A percentile compares a stretch with the other conserved stretches of the same genome.
Conservation (phyloP, 2,888 invertebrate genomes). For the Stramonita haemastoma region DNA sequence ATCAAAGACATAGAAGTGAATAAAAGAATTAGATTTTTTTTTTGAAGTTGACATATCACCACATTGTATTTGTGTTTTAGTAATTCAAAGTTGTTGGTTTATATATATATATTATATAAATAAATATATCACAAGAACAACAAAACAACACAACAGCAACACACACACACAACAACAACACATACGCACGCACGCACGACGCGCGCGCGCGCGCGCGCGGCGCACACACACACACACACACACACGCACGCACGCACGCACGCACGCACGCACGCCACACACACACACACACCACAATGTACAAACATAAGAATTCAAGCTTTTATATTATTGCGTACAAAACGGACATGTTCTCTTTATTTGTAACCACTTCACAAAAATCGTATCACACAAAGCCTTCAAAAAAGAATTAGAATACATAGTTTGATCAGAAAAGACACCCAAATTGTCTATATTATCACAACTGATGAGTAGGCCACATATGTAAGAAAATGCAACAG, state of each 20-base stretch:
- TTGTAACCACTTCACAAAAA: constrained; percentile 2
- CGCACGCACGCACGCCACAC: neutral
- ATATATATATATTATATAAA: no score
- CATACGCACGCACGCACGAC: neutral
- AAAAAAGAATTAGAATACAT: constrained; percentile 4
- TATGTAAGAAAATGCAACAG: neutral
- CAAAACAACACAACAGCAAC: neutral
- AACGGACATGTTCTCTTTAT: neutral
- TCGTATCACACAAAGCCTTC: neutral
- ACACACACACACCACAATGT: neutral
- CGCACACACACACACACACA: constrained; percentile 9
- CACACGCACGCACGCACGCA: neutral
- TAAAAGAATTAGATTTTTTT: no score
- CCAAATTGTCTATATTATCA: neutral
- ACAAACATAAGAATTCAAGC: neutral
- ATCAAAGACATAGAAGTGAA: no score
- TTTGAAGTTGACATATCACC: no score
- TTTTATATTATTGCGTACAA: neutral
- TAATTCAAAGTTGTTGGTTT: no score
- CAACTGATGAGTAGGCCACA: neutral
- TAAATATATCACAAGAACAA: no score
- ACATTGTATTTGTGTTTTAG: no score
- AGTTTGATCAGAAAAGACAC: neutral
- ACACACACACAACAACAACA: neutral
- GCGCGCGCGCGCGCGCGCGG: neutral